Evolutionary conservation across 2,797 vertebrate species (phyloP), one percentile per base, ranked within the genome.

Genomic region (Alcedo quadribrachys): DNA sequence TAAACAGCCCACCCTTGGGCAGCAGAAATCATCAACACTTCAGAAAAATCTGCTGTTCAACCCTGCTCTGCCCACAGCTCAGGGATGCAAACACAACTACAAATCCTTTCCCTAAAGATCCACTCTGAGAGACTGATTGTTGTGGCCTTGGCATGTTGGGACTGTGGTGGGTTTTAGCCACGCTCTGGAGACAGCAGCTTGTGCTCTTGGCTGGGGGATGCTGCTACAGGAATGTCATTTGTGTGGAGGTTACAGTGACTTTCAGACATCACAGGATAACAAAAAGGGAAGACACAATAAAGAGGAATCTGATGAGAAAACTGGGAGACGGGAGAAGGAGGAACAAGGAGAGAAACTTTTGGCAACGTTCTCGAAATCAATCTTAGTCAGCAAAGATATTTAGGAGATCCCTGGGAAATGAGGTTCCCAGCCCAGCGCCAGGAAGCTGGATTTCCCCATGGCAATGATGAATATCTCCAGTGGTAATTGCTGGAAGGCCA

Each of bases 391-490:
- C 68, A 83, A 74, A 78, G 73, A 80, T 12, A 18, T 55, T 71
- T 67, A 92, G 51, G 51, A 81, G 54, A 76, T 80, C 0, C 1
- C 71, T 40, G 30, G 48, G 65, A 91, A 79, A 75, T 43, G 18
- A 75, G 65, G 61, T 58, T 82, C 68, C 54, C 78, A 66, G 17
- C 8, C 24, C 65, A n/a, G 35, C 48, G 33, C 42, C 75, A 92
- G 87, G 75, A 84, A 81, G 50, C 35, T 1, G 3, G 67, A 88
- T 74, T 93, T 94, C 67, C 78, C 85, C 87, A 80, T 37, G 74
- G n/a, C 68, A 50, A 8, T 11, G 11, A 71, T 81, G 63, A 91
- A 37, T 73, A 74, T 32, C 81, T 87, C 40, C 63, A 66, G 2
- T 50, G 25, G 46, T 32, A 89, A 62, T 30, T 82, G 66, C 89